These are phyloP conservation scores for Agonopterix subpropinquella DNA, from an alignment of 2,888 invertebrate species.

Conservation along the genomic window DNA sequence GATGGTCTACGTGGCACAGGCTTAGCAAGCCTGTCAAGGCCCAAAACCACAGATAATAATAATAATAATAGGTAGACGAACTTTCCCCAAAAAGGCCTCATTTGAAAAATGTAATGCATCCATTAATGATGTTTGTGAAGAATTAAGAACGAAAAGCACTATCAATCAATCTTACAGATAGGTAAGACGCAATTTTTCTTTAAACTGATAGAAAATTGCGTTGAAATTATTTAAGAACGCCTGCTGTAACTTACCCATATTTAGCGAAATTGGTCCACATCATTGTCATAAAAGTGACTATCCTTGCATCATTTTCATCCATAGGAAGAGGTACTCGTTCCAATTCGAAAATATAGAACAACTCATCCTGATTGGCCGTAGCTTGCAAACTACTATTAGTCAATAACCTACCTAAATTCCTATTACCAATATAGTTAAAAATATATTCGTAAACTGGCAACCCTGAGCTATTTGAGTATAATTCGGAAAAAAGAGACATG, in stretches of 20 bases:
- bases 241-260: conserved; percentile 44
- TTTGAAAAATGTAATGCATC: too few species aligned
- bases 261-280: conserved; percentile 72
- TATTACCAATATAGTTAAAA: conserved; percentile 54
- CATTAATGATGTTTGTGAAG: too few species aligned
- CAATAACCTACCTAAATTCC: conserved; percentile 54
- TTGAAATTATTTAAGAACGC: too few species aligned
- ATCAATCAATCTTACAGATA: too few species aligned
- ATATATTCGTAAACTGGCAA: conserved; percentile 48
- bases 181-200: too few species aligned
- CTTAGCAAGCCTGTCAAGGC: too few species aligned
- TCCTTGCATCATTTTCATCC: conserved; percentile 59
- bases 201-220: too few species aligned
- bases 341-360: conserved; percentile 60
- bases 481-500: conserved; percentile 48
- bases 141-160: too few species aligned
- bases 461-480: conserved; percentile 45
- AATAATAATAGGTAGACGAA: too few species aligned
- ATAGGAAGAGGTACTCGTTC: conserved; percentile 54
- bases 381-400: conserved; percentile 57
- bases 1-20: too few species aligned
- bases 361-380: conserved; percentile 52
- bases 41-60: too few species aligned
- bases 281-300: conserved; percentile 62
- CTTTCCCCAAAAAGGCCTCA: too few species aligned